phyloP scores from a whole-genome alignment of 2,888 invertebrate genomes.

The Meteorus cinctellus region DNA sequence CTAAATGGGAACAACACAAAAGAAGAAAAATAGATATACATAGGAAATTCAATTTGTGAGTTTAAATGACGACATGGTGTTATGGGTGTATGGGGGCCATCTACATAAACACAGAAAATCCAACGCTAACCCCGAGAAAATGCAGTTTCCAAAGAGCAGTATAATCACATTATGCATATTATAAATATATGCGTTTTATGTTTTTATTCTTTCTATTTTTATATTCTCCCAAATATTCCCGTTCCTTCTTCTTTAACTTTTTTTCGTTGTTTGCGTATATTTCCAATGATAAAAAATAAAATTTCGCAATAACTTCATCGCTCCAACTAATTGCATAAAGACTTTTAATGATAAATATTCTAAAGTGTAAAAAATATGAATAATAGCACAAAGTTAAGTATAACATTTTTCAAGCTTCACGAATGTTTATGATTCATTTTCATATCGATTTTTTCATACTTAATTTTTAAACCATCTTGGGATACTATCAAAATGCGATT shows the following conservation, averaged over 20 bases:
- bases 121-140: conserved; percentile 9
- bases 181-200: too few species aligned
- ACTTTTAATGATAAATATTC: too few species aligned
- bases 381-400: too few species aligned
- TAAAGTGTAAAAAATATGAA: background rate
- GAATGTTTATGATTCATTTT: too few species aligned
- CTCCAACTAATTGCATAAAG: too few species aligned
- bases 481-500: background rate
- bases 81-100: conserved; percentile 17
- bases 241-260: background rate
- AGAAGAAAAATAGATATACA: background rate
- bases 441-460: too few species aligned
- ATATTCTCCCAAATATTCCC: background rate
- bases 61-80: conserved; percentile 18
- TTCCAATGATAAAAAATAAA: background rate
- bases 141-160: conserved; percentile 27
- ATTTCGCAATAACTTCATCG: too few species aligned
- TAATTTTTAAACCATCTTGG: background rate
- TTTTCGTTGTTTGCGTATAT: too few species aligned
- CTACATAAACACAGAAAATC: conserved; percentile 29
- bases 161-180: conserved; percentile 29
- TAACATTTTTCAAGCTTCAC: too few species aligned
- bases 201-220: background rate
- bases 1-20: background rate
- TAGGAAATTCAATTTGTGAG: conserved; percentile 28